Conservation (phyloP, 23 tunicate genomes). For the Diplosoma virens region DNA sequence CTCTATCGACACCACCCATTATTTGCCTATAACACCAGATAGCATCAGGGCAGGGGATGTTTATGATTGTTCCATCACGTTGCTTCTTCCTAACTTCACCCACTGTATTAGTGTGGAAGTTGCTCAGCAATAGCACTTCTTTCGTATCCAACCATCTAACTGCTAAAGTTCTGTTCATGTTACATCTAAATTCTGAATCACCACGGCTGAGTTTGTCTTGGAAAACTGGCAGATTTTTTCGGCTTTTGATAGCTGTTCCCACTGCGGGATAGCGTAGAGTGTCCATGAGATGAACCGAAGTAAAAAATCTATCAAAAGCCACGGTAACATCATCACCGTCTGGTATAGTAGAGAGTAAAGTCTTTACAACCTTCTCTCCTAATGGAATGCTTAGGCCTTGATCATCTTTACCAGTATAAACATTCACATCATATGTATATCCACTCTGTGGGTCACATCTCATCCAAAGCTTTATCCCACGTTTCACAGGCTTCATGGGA, state of each 20-base stretch:
- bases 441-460: constrained; percentile 11
- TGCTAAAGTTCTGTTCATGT: constrained; percentile 4
- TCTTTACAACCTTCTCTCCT: not conserved
- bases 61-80: constrained; percentile 17
- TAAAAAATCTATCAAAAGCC: constrained; percentile 15
- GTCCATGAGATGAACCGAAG: constrained; percentile 10
- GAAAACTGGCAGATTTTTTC: constrained; percentile 38
- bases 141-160: constrained; percentile 28
- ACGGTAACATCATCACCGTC: not conserved
- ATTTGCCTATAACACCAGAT: constrained; percentile 21
- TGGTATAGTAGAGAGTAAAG: not conserved
- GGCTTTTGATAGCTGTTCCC: constrained; percentile 31
- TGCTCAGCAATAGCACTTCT: constrained; percentile 35
- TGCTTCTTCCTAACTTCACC: constrained; percentile 37
- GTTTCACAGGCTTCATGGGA: constrained; percentile 23
- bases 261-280: constrained; percentile 28
- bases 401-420: constrained; percentile 9
- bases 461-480: constrained; percentile 11
- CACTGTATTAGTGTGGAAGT: constrained; percentile 21
- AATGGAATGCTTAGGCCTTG: not conserved
- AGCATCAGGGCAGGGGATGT: constrained; percentile 29
- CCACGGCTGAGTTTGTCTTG: constrained; percentile 24
- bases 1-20: constrained; percentile 42
- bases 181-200: constrained; percentile 29
- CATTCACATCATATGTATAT: constrained; percentile 13